A percentile compares a stretch with the other conserved stretches of the same genome.
These are phyloP conservation scores for Thereuonema tuberculata DNA, from an alignment of 1,140 invertebrate species.

Conservation along the genomic window DNA sequence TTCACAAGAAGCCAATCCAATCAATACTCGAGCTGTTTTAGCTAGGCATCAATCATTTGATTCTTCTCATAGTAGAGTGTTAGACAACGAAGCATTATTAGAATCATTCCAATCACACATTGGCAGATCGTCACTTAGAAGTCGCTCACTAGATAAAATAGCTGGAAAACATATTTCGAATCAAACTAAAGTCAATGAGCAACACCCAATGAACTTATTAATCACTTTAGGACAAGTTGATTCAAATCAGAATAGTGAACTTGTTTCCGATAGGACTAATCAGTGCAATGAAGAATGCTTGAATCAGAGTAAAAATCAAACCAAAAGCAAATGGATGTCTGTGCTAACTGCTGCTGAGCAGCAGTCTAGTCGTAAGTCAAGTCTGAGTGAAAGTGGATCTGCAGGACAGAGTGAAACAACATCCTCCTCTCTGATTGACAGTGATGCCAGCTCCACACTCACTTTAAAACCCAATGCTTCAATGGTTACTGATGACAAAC, in stretches of 20 bases:
- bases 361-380: constrained; percentile 7
- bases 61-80: constrained; percentile 6
- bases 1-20: background rate
- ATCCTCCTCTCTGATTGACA: constrained; percentile 17
- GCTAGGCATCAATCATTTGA: constrained; percentile 18
- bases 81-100: background rate
- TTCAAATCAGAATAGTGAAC: no score
- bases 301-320: no score
- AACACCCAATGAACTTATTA: no score
- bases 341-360: no score
- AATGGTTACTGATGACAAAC: background rate
- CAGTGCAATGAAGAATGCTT: no score
- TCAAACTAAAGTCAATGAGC: no score
- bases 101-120: background rate
- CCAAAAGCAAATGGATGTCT: no score
- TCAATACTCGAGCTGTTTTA: constrained; percentile 6
- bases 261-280: no score
- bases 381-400: constrained; percentile 1
- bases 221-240: no score
- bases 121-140: background rate
- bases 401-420: constrained; percentile 15
- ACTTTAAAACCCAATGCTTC: background rate
- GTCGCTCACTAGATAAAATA: constrained; percentile 1
- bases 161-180: no score
- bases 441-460: constrained; percentile 17